Conservation (phyloP, 2,113 vertebrate genomes). For the Phocoena sinus region DNA sequence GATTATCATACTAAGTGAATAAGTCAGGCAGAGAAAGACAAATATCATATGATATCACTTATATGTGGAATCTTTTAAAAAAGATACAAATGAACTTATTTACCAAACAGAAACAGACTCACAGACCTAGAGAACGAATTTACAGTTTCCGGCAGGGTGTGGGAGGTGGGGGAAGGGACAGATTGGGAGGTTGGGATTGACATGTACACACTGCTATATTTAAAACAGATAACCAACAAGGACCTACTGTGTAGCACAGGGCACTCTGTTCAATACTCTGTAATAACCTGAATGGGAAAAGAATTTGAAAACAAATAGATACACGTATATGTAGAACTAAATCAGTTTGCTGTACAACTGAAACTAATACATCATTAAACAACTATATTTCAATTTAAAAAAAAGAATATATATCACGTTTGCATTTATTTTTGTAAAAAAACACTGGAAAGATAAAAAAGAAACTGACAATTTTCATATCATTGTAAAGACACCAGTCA, state of each 20-base stretch:
- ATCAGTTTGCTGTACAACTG: not conserved
- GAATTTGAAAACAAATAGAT: not conserved
- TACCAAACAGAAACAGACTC: not conserved
- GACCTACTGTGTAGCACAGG: not conserved
- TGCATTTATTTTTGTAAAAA: not conserved
- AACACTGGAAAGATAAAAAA: not conserved
- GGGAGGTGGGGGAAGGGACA: not conserved
- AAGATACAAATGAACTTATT: not conserved
- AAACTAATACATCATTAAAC: not conserved
- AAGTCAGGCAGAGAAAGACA: not conserved
- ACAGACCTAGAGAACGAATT: not conserved
- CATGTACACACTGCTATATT: not conserved
- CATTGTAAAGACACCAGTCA: not conserved
- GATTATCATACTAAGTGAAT: not conserved
- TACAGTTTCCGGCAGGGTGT: not conserved
- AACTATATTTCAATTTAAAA: not conserved
- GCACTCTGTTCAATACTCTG: not conserved
- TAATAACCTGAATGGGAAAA: not conserved
- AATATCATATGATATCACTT: not conserved
- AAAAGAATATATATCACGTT: not conserved
- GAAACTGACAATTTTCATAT: not conserved
- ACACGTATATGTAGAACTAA: not conserved
- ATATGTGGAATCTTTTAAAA: not conserved
- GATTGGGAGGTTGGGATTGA: not conserved
- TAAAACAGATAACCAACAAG: not conserved